A percentile compares a stretch with the other conserved stretches of the same genome.
phyloP scores from a whole-genome alignment of 2,113 vertebrate species.

The Serilophus lunatus region DNA sequence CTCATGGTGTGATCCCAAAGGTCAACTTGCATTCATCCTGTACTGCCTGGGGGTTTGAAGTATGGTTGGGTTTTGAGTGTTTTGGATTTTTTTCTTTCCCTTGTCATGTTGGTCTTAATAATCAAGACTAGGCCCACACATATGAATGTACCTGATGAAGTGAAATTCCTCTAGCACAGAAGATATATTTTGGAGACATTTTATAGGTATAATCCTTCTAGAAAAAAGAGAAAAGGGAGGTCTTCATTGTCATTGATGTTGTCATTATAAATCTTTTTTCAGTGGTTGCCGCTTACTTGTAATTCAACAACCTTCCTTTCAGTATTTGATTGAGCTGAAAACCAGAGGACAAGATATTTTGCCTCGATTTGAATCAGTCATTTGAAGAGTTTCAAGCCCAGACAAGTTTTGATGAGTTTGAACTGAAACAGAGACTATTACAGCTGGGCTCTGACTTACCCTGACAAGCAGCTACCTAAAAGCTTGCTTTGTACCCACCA shows the following conservation, averaged over 20 bases:
- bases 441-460: background rate
- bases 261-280: background rate
- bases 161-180: background rate
- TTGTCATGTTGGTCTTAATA: background rate
- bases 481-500: background rate
- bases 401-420: background rate
- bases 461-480: background rate
- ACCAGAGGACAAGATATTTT: background rate
- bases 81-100: background rate
- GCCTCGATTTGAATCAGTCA: background rate
- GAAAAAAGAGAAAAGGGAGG: background rate
- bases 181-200: background rate
- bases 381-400: background rate
- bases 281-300: background rate
- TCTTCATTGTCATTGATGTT: background rate
- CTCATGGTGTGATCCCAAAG: background rate
- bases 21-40: background rate
- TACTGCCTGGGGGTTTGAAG: background rate
- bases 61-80: background rate
- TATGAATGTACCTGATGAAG: background rate
- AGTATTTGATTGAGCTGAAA: background rate
- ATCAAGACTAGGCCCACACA: background rate
- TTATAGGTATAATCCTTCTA: background rate
- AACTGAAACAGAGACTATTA: background rate
- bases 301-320: background rate